A percentile compares a stretch with the other conserved stretches of the same genome.
Conservation (phyloP, 2,113 vertebrate species). For the Pseudorasbora parva region DNA sequence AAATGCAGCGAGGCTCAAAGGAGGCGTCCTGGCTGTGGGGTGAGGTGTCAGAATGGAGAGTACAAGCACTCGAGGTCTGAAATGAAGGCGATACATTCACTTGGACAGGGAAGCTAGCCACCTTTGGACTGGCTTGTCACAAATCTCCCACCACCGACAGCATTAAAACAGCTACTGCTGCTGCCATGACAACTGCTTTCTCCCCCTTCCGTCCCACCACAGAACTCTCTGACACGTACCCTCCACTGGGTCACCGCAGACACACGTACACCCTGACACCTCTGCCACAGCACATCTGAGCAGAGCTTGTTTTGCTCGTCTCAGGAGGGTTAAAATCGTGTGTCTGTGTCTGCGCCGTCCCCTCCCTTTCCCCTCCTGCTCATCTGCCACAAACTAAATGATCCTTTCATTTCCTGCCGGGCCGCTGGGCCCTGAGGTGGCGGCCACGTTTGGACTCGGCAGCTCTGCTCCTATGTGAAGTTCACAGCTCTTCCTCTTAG, state of each 20-base stretch:
- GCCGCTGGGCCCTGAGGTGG: slow-evolving; percentile 82
- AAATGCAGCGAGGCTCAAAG: slow-evolving; percentile 6
- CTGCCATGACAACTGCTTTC: not conserved
- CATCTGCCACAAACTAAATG: slow-evolving; percentile 81
- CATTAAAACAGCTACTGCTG: slow-evolving; percentile 10
- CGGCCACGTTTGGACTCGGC: slow-evolving; percentile 63
- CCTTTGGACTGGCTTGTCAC: slow-evolving; percentile 23
- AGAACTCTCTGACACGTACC: not conserved
- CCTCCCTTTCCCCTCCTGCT: slow-evolving; percentile 44
- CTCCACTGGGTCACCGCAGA: not conserved
- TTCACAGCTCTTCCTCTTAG: slow-evolving; percentile 85
- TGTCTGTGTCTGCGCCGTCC: slow-evolving; percentile 21
- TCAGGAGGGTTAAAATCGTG: slow-evolving; percentile 32
- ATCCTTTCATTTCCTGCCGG: slow-evolving; percentile 96
- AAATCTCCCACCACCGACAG: slow-evolving; percentile 33
- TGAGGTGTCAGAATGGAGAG: slow-evolving; percentile 23
- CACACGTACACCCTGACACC: slow-evolving; percentile 20
- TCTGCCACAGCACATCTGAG: slow-evolving; percentile 14
- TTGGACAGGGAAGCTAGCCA: slow-evolving; percentile 30
- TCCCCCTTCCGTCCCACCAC: not conserved
- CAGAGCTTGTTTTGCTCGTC: slow-evolving; percentile 31
- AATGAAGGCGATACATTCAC: slow-evolving; percentile 35
- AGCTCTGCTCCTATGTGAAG: slow-evolving; percentile 77
- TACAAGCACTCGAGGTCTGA: not conserved
- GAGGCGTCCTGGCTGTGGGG: not conserved